A percentile compares a stretch with the other conserved stretches of the same genome.
phyloP scores from a whole-genome alignment of 2,113 vertebrate genomes.

The Potamarius usumacintae region DNA sequence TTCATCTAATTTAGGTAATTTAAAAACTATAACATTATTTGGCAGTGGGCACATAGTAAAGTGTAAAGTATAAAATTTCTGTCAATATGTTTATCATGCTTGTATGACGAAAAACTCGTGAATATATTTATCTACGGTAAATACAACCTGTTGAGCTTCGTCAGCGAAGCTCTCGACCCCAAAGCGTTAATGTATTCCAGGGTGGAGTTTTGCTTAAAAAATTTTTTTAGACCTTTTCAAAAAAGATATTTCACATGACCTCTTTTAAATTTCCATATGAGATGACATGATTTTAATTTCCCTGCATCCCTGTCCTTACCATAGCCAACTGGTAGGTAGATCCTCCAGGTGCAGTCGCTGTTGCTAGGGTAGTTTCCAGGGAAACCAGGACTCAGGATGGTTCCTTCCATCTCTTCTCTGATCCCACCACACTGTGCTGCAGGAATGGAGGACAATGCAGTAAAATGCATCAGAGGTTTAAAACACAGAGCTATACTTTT shows the following conservation, averaged over 20 bases:
- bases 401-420: conserved; percentile 90
- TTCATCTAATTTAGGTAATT: too few species aligned
- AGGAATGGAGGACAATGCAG: conserved; percentile 32
- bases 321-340: conserved; percentile 89
- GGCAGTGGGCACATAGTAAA: too few species aligned
- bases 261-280: neutral
- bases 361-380: conserved; percentile 98
- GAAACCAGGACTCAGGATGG: conserved; percentile 96
- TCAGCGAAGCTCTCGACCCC: too few species aligned
- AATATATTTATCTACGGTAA: too few species aligned
- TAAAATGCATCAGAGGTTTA: neutral
- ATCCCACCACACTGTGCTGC: conserved; percentile 93
- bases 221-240: neutral
- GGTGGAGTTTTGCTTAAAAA: too few species aligned
- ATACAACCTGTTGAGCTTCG: too few species aligned
- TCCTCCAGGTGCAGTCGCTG: conserved; percentile 95
- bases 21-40: too few species aligned
- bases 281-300: neutral
- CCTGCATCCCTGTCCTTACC: conserved; percentile 75
- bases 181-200: too few species aligned
- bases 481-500: neutral
- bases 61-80: too few species aligned
- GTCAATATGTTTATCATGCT: too few species aligned
- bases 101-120: too few species aligned
- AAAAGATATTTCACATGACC: neutral